Base-by-base conservation (phyloP, 2,888 invertebrate genomes). In the Sphinx pinastri region DNA sequence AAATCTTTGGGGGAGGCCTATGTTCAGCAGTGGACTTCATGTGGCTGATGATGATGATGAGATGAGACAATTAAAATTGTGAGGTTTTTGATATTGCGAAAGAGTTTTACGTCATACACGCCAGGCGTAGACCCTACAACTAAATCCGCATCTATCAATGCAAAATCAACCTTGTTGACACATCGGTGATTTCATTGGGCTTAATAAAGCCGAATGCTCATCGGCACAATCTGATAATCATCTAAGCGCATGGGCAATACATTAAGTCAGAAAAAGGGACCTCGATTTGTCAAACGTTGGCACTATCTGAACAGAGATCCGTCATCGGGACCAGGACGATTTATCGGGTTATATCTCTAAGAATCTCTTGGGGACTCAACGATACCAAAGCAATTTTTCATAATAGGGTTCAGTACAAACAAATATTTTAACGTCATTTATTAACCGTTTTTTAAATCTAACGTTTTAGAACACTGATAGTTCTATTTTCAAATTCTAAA, bases 231-330 rank as follows among this genome's bases (percentile, higher is more conserved):
- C 52, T 49, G 79, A 87, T 85, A 82, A 89, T 72, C 72, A 90
- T 89, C 90, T 87, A 87, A 87, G 84, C 86, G 86, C 88, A 89
- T 78, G 85, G 82, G 82, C 77, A 76, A 83, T 83, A 85, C 85
- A 86, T 88, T 87, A 86, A 86, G 85, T 80, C 84, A 84, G 84
- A 87, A 88, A 88, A 90, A 90, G 88, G 91, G 85, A 86, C 86
- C 73, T 74, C 89, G 85, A 93, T 94, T 93, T 93, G 92, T 94
- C 93, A 93, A 92, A 92, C 86, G 80, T 81, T 88, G 90, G 88
- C 88, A 87, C 85, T 92, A 93, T 93, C 93, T 76, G 82, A 77
- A 81, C 77, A 79, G 83, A 86, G 85, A 92, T 93, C 92, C 93
- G 91, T 93, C 92, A 93, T 92, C 92, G 87, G 84, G 76, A 73